Base-by-base conservation (phyloP, 2,113 vertebrate genomes). In the Onychostoma macrolepis region DNA sequence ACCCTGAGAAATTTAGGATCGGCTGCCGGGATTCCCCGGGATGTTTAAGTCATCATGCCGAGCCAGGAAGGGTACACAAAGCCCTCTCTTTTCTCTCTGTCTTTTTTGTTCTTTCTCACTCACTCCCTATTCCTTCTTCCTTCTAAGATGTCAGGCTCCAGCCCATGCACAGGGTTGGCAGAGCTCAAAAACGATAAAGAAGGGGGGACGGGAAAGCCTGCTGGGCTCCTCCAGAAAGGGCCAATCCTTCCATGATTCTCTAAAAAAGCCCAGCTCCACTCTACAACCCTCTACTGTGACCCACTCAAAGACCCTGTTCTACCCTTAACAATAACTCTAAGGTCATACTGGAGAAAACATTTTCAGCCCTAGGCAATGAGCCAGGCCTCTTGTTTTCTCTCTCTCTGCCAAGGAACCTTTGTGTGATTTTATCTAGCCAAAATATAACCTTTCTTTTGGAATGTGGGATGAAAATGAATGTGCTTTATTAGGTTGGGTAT, bases 1-100 rank as follows among this genome's bases (percentile, higher is more conserved):
- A 48, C 87, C 69, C 33, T 65, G 41, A 75, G 61, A 43, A 86
- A 88, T 50, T 86, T 48, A 15, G 61, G 41, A 56, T 67, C 19
- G 85, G 84, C 75, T 65, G 63, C 45, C 80, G 84, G 90, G 78
- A 56, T 89, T 89, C 84, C 85, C 88, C 85, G 72, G 80, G 80
- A 90, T 88, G 88, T 89, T 89, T 75, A 85, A 90, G 87, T 89
- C 87, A 88, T 88, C 83, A 88, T 45, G 63, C 81, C 21, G 56
- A 76, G 88, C 83, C 13, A 30, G 81, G 19, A 41, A 41, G 63
- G 65, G 71, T 41, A 75, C 43, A 91, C 88, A 89, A 88, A 87
- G 87, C 78, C 43, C 74, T 72, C 84, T 89, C 85, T 85, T 83
- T 85, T 48, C 84, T 79, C 83, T 45, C 36, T 24, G 81, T 75